Percentiles rank a stretch among this genome's conserved stretches.
Evolutionary conservation across 2,797 vertebrate genomes (phyloP).

Genomic region (Pygocentrus nattereri): DNA sequence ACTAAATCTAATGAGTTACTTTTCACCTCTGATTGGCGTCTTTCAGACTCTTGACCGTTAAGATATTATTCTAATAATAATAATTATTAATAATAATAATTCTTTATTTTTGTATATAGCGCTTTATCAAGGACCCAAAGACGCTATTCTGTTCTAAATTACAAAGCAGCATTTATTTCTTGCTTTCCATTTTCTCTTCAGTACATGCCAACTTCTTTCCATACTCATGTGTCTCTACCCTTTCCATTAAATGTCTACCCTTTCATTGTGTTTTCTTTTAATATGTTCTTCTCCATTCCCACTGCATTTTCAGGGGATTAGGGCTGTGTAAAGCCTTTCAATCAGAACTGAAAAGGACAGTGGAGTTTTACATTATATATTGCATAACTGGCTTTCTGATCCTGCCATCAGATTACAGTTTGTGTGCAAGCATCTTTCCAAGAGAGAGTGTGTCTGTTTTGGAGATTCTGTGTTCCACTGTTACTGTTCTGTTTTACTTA

Average conservation of each 20-base stretch:
- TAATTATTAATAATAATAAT: no score
- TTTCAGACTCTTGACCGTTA: no score
- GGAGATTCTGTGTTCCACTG: neutral
- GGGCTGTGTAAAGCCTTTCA: conserved; percentile 35
- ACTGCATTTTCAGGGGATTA: conserved; percentile 36
- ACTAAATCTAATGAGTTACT: no score
- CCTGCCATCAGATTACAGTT: conserved; percentile 49
- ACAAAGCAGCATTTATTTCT: neutral
- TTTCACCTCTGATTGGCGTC: no score
- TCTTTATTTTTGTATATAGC: no score
- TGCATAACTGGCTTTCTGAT: conserved; percentile 40
- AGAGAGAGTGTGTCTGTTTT: conserved; percentile 3
- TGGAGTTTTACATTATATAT: conserved; percentile 35
- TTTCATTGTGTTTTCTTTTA: conserved; percentile 40
- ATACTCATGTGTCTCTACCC: no score
- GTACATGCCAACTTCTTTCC: neutral
- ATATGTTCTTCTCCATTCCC: conserved; percentile 40
- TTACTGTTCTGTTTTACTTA: neutral
- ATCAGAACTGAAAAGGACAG: conserved; percentile 37
- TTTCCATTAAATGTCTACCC: neutral
- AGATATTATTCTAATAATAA: no score
- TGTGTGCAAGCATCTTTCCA: conserved; percentile 14
- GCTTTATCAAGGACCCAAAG: no score
- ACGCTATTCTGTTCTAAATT: neutral
- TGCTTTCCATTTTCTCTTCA: neutral